Evolutionary conservation across 2,888 invertebrate species (phyloP), one percentile per base, ranked within the genome.

Genomic region (Agelastica alni): DNA sequence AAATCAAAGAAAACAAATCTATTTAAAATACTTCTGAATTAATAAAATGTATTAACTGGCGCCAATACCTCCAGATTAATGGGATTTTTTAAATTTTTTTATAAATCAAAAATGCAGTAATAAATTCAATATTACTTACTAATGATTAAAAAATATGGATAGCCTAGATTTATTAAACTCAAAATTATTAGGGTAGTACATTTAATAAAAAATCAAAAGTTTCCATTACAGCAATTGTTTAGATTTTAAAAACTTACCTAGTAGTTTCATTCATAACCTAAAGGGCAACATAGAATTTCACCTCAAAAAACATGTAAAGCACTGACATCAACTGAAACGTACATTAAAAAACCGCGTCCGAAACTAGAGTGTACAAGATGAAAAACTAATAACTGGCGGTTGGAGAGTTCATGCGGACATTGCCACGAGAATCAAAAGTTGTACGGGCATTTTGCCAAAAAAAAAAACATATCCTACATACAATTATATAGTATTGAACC

Each of bases 391-490:
- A 20, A 37, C 46, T n/a, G 36, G 43, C 43, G n/a, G n/a, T n/a
- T 31, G 43, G 31, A 43, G 53, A 60, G 54, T 53, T 56, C 48
- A 51, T 26, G 55, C 48, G 61, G 61, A 48, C 58, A 56, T 58
- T 61, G 60, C 61, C 58, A 56, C 58, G 45, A 39, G 52, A 51
- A 57, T 52, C 42, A 48, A 48, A 48, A 31, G 28, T 37, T 39
- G 34, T 41, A 61, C 55, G 65, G 65, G 58, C 42, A 16, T 6
- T 18, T 13, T 61, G 63, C 65, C 48, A 49, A 49, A 65, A 63
- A 58, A 59, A 58, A 56, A 59, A 55, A n/a, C n/a, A n/a, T 49
- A 62, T 60, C 61, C 62, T 59, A 58, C 52, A 60, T 56, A 51
- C 56, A 16, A 46, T 43, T 47, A 47, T 26, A 31, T 48, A 46